A percentile compares a stretch with the other conserved stretches of the same genome.
These are phyloP conservation scores for Parnassius orleans DNA, from an alignment of 2,888 invertebrate species.

Conservation along the genomic window DNA sequence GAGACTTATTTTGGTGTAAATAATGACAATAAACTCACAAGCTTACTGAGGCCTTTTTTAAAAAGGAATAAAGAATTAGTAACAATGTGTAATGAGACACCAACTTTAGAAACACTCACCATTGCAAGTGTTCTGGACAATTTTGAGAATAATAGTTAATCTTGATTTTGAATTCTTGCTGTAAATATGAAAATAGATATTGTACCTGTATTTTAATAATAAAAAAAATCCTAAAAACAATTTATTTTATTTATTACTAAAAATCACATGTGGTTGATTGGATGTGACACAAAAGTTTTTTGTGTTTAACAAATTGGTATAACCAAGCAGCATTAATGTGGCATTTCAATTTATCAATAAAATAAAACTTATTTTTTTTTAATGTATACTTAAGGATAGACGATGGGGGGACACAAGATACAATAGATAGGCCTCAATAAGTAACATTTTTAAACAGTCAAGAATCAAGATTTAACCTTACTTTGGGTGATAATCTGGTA, in stretches of 20 bases:
- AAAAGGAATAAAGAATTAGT: conserved; percentile 52
- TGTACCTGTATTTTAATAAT: conserved; percentile 10
- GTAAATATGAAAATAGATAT: background rate
- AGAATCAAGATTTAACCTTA: no score
- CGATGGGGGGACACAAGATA: no score
- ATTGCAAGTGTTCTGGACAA: conserved; percentile 57
- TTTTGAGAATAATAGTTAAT: conserved; percentile 44
- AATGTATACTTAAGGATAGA: no score
- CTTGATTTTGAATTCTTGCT: conserved; percentile 6
- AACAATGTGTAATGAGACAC: conserved; percentile 29
- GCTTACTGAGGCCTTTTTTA: conserved; percentile 82
- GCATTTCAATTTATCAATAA: no score
- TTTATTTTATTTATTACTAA: background rate
- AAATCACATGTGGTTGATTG: no score
- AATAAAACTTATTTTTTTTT: no score
- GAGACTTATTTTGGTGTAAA: conserved; percentile 81
- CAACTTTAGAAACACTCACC: conserved; percentile 37
- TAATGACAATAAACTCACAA: conserved; percentile 80
- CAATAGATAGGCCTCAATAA: no score
- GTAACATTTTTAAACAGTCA: no score
- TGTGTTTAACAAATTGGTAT: no score
- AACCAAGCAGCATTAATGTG: no score
- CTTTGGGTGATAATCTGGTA: no score
- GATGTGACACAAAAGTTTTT: no score
- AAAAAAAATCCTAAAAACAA: background rate